Percentiles rank a stretch among this genome's conserved stretches.
phyloP scores from a whole-genome alignment of 2,113 vertebrate species.

The Cranoglanis bouderius region DNA sequence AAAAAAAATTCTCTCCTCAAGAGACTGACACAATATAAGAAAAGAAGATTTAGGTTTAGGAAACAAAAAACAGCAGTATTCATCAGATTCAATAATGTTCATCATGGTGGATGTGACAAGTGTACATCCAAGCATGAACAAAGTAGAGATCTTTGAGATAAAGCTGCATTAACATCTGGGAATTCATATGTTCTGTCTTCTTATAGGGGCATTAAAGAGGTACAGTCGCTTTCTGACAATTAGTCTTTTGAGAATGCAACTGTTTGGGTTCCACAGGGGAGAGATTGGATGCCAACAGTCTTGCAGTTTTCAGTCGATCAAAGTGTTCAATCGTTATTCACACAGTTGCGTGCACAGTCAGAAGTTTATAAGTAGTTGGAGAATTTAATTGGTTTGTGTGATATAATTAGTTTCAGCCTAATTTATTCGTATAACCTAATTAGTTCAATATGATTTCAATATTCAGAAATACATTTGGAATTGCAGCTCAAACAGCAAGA shows the following conservation, averaged over 20 bases:
- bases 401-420: neutral
- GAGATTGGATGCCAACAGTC: neutral
- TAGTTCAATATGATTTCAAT: neutral
- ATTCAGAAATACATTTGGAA: neutral
- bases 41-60: constrained; percentile 10
- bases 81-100: constrained; percentile 13
- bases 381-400: neutral
- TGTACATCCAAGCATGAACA: neutral
- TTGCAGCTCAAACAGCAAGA: neutral
- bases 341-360: constrained; percentile 3
- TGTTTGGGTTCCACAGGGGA: neutral
- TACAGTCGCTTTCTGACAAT: constrained; percentile 4
- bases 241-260: neutral
- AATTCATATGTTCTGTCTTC: neutral
- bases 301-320: too few relatives aligned
- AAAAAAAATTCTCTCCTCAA: constrained; percentile 15
- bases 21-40: neutral
- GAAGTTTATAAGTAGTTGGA: neutral
- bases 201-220: constrained; percentile 5
- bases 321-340: neutral
- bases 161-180: constrained; percentile 16
- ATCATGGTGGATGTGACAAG: neutral
- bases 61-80: constrained; percentile 2
- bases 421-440: neutral
- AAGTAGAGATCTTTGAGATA: neutral